A percentile compares a stretch with the other conserved stretches of the same genome.
phyloP scores from a whole-genome alignment of 2,888 invertebrate species.

The Amiota communis region DNA sequence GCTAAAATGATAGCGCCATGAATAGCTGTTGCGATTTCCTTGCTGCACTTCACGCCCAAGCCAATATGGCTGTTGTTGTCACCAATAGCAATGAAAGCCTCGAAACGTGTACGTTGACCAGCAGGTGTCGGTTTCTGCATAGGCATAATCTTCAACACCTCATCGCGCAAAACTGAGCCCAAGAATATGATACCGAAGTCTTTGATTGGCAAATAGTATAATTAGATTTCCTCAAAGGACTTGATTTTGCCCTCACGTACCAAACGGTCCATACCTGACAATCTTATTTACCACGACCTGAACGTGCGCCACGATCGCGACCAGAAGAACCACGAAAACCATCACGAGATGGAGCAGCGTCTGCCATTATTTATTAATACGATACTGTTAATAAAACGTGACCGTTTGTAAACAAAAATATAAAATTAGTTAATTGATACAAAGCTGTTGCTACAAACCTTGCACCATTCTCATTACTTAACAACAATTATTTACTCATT shows the following conservation, averaged over 20 bases:
- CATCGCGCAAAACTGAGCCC: slow-evolving; percentile 93
- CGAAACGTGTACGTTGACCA: slow-evolving; percentile 99
- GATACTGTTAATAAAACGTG: no score
- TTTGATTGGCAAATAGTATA: slow-evolving; percentile 98
- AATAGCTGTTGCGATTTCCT: slow-evolving; percentile 99
- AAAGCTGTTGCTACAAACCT: no score
- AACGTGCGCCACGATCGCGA: slow-evolving; percentile 75
- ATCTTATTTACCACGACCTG: slow-evolving; percentile 83
- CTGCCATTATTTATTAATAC: slow-evolving; percentile 86
- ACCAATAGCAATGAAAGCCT: slow-evolving; percentile 96
- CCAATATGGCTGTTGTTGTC: slow-evolving; percentile 99
- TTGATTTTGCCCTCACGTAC: slow-evolving; percentile 97
- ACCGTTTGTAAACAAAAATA: no score
- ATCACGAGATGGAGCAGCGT: slow-evolving; percentile 98
- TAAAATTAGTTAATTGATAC: no score
- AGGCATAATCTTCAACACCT: slow-evolving; percentile 99
- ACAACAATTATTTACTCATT: no score
- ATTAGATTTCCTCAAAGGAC: slow-evolving; percentile 96
- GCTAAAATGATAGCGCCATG: slow-evolving; percentile 99
- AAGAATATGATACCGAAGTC: slow-evolving; percentile 99
- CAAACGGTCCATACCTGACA: slow-evolving; percentile 98
- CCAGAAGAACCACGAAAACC: slow-evolving; percentile 86
- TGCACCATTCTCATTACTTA: no score
- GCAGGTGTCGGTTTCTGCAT: slow-evolving; percentile 99
- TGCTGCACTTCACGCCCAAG: slow-evolving; percentile 99